Conservation (phyloP, 2,888 invertebrate genomes). For the Ferdinandea cuprea region DNA sequence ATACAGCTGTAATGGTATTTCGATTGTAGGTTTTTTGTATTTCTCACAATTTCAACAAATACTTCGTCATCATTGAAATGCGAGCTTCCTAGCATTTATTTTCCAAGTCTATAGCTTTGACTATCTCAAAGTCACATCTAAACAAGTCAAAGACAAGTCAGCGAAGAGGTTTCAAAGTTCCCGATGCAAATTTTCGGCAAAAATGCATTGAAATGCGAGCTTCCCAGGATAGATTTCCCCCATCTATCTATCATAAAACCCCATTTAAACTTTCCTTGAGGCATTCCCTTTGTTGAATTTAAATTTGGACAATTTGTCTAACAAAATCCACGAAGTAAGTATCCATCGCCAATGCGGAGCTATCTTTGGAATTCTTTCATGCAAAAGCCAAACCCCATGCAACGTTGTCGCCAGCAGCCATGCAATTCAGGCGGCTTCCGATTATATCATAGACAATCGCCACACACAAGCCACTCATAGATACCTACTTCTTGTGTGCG, state of each 20-base stretch:
- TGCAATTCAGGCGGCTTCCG: constrained; percentile 69
- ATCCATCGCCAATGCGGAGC: constrained; percentile 24
- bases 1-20: not conserved
- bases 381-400: constrained; percentile 55
- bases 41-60: not conserved
- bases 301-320: constrained; percentile 55
- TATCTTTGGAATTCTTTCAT: constrained; percentile 47
- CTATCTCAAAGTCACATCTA: too few species aligned
- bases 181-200: too few species aligned
- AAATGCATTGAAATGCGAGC: too few species aligned
- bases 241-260: not conserved
- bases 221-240: too few species aligned
- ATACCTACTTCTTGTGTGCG: constrained; percentile 38
- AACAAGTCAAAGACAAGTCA: too few species aligned
- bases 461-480: constrained; percentile 70
- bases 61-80: too few species aligned
- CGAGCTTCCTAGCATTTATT: too few species aligned
- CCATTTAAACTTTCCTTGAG: constrained; percentile 12
- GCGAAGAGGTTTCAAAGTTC: too few species aligned
- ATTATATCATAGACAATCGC: constrained; percentile 73
- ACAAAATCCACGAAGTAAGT: constrained; percentile 63
- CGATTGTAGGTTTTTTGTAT: too few species aligned
- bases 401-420: constrained; percentile 68
- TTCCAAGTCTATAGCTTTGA: too few species aligned
- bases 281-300: constrained; percentile 33